Base-by-base conservation (phyloP, 2,797 vertebrate genomes). In the Enteromius trimaculatus region DNA sequence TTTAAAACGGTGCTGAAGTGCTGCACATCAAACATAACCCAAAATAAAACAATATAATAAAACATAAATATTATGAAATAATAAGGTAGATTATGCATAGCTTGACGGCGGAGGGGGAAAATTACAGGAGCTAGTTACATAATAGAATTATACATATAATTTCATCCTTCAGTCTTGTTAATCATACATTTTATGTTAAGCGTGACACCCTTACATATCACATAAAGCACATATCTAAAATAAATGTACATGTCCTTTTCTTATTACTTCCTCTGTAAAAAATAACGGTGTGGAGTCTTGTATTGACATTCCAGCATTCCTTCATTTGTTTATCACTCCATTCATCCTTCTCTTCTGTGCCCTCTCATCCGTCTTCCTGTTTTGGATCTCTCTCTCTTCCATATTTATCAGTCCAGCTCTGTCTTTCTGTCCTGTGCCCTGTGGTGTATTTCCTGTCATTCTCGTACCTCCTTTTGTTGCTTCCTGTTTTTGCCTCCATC, bases 361-460 rank as follows among this genome's bases (percentile, higher is more conserved):
- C 66, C 76, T 65, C 29, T 39, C 5, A 9, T 47, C 42, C 21
- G 68, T 70, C 65, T 71, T 83, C 81, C 81, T 77, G 81, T 78
- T 81, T 49, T 86, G 6, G 26, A 11, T 79, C 31, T 49, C 21
- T 70, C 53, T 10, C 51, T 58, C 29, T 29, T 55, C 74, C 26
- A 53, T 49, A 60, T 26, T 79, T 74, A 79, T 71, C 39, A 42
- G 53, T 77, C 65, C 37, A 55, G 66, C 51, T 87, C 60, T 76
- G 62, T 80, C 71, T 78, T 66, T 88, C 77, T 66, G 11, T 69
- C 37, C 29, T n/a, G 66, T 71, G 42, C 76, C 77, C 79, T 68
- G 65, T 68, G 72, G 81, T 92, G 87, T 68, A 79, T 89, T 95
- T 95, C 94, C 94, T 94, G 92, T 86, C 89, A 93, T 94, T 94